Evolutionary conservation across 2,888 invertebrate genomes (phyloP).

Genomic region (Limnephilus marmoratus): DNA sequence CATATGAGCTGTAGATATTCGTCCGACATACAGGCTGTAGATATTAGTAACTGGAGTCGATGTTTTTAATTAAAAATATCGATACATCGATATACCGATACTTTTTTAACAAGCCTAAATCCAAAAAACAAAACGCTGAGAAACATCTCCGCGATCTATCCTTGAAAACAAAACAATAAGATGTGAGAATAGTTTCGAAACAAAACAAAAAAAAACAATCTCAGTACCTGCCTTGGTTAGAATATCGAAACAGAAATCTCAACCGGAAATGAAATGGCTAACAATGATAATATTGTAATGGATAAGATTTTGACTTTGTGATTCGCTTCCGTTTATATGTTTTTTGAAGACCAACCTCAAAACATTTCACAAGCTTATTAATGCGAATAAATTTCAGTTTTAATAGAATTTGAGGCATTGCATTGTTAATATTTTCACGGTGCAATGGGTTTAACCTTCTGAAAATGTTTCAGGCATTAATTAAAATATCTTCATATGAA

Average conservation of each 20-base stretch:
- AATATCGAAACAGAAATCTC: slow-evolving; percentile 54
- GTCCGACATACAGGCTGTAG: too few species aligned
- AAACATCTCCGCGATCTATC: slow-evolving; percentile 56
- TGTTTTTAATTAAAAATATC: too few species aligned
- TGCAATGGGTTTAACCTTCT: slow-evolving; percentile 21
- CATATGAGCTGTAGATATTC: too few species aligned
- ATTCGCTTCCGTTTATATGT: slow-evolving; percentile 52
- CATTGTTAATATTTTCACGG: slow-evolving; percentile 20
- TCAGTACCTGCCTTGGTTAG: not conserved
- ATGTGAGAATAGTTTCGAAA: not conserved
- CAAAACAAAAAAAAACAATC: not conserved
- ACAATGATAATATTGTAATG: slow-evolving; percentile 31
- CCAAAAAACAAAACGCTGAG: slow-evolving; percentile 57
- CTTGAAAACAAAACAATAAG: slow-evolving; percentile 56
- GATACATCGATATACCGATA: too few species aligned
- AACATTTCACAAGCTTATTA: slow-evolving; percentile 39
- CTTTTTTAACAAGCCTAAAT: too few species aligned
- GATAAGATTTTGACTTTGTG: slow-evolving; percentile 20
- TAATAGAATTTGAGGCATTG: slow-evolving; percentile 7
- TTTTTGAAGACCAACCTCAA: slow-evolving; percentile 2
- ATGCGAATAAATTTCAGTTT: slow-evolving; percentile 21
- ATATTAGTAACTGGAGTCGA: too few species aligned
- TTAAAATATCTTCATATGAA: too few species aligned
- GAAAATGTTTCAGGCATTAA: not conserved
- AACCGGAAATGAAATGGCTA: slow-evolving; percentile 37